Conservation (phyloP, 2,888 invertebrate species). For the Orthosia incerta region DNA sequence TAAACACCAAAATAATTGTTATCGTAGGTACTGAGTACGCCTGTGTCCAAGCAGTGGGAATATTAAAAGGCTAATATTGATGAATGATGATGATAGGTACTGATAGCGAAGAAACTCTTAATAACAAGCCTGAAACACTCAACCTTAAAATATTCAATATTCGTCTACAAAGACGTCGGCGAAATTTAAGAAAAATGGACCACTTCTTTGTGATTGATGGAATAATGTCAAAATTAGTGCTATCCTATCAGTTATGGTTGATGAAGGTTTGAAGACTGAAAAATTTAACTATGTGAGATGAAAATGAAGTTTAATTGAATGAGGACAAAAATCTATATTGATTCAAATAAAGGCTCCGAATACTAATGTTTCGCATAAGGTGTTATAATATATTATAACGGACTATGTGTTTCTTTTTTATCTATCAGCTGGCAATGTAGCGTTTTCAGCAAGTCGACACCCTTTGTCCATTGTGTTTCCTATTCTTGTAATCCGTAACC, state of each 20-base stretch:
- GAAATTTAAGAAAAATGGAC: conserved; percentile 27
- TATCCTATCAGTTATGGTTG: conserved; percentile 23
- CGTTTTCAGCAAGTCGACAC: too few relatives aligned
- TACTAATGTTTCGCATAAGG: too few relatives aligned
- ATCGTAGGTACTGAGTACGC: too few relatives aligned
- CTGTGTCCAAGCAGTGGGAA: too few relatives aligned
- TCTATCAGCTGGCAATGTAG: too few relatives aligned
- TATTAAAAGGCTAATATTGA: too few relatives aligned
- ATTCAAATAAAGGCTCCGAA: background rate
- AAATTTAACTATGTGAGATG: background rate
- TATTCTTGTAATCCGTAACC: too few relatives aligned
- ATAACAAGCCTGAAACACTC: background rate
- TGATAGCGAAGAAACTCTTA: background rate
- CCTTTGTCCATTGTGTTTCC: too few relatives aligned
- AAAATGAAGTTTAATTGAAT: background rate
- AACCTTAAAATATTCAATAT: conserved; percentile 16
- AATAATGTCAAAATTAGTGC: conserved; percentile 11
- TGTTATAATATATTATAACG: too few relatives aligned
- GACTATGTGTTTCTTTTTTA: too few relatives aligned
- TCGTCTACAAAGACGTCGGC: background rate
- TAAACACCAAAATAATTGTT: too few relatives aligned
- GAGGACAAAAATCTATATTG: background rate
- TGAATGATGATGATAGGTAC: too few relatives aligned
- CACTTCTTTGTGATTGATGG: conserved; percentile 25
- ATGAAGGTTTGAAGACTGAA: conserved; percentile 15